Conservation (phyloP, 2,888 invertebrate species). For the Thumatha senex region DNA sequence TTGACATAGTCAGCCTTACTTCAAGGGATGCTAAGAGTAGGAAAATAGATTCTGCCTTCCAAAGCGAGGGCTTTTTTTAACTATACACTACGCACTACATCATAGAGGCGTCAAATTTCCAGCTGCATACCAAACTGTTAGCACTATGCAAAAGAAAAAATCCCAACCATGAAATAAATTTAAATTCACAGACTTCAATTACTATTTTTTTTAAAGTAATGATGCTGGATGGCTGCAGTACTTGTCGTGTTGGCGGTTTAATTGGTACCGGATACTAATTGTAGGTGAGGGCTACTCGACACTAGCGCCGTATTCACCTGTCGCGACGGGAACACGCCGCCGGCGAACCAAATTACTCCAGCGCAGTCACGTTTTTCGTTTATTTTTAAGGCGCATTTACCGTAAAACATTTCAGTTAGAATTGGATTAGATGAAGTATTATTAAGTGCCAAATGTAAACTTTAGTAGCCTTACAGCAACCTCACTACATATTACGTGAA, state of each 20-base stretch:
- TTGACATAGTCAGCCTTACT: no score
- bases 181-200: neutral
- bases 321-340: conserved; percentile 44
- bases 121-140: neutral
- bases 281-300: conserved; percentile 48
- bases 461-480: no score
- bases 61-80: no score
- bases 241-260: conserved; percentile 49
- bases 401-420: no score
- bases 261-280: conserved; percentile 72
- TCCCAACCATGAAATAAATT: neutral
- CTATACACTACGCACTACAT: no score
- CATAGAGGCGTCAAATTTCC: no score
- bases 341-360: conserved; percentile 51
- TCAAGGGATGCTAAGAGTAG: no score
- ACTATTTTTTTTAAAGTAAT: conserved; percentile 24
- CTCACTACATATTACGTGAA: no score
- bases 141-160: neutral
- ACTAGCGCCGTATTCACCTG: conserved; percentile 63
- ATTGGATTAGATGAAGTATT: no score
- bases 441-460: no score
- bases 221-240: conserved; percentile 24
- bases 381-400: conserved; percentile 14
- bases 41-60: no score
- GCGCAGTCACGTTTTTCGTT: conserved; percentile 44